A percentile compares a stretch with the other conserved stretches of the same genome.
Conservation (phyloP, 1,140 invertebrate genomes). For the Halesus radiatus region DNA sequence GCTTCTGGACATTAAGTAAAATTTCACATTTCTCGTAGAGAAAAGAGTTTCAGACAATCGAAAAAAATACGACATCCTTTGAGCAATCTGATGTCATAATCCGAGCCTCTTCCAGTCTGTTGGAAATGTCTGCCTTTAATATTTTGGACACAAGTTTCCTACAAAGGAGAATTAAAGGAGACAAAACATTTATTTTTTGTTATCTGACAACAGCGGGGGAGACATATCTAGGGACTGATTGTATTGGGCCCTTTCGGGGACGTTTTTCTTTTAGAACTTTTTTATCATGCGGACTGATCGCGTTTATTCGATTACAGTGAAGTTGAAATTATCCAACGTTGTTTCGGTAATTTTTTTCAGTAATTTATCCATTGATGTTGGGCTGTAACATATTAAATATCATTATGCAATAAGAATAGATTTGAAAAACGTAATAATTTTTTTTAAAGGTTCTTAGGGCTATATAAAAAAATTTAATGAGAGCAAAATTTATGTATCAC, state of each 20-base stretch:
- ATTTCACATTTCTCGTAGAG: background rate
- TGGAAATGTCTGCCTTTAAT: slow-evolving; percentile 49
- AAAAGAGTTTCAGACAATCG: slow-evolving; percentile 42
- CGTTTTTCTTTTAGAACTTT: no score
- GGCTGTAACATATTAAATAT: no score
- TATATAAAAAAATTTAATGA: no score
- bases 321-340: no score
- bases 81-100: slow-evolving; percentile 30
- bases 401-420: no score
- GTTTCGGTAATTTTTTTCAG: no score
- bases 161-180: slow-evolving; percentile 50
- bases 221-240: background rate
- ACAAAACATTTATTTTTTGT: slow-evolving; percentile 50
- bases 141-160: slow-evolving; percentile 52
- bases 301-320: no score
- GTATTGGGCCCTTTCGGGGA: background rate
- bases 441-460: no score
- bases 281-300: no score
- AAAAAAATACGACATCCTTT: slow-evolving; percentile 24
- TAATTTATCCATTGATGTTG: no score
- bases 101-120: slow-evolving; percentile 35
- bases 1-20: background rate
- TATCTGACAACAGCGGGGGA: slow-evolving; percentile 17
- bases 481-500: no score
- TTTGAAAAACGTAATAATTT: no score